phyloP scores from a whole-genome alignment of 2,113 vertebrate species.

The Otis tarda region DNA sequence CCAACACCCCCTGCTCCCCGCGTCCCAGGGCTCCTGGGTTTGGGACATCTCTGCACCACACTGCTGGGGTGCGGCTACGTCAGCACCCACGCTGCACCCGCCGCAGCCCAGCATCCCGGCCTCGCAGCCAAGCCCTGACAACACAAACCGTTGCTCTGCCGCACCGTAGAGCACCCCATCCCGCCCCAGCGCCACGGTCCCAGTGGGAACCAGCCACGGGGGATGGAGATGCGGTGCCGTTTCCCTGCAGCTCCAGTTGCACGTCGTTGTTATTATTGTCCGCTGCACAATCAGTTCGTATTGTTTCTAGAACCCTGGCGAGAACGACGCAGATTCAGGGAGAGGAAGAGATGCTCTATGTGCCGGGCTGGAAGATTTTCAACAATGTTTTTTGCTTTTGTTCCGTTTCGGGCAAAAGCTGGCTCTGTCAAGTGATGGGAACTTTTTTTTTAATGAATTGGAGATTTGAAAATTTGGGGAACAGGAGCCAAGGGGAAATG shows the following conservation, averaged over 20 bases:
- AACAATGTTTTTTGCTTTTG: neutral
- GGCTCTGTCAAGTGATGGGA: neutral
- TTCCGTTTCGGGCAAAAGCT: neutral
- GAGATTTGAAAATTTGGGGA: neutral
- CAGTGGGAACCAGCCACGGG: rapidly evolving
- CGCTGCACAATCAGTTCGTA: neutral
- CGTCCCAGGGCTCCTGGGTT: neutral
- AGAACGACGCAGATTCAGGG: neutral
- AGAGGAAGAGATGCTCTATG: neutral
- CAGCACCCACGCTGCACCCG: rapidly evolving
- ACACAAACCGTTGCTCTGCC: neutral
- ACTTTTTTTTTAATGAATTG: neutral
- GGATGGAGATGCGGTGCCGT: rapidly evolving
- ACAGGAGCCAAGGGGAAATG: neutral
- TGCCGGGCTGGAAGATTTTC: neutral
- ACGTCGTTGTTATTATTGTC: neutral
- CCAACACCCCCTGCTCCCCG: rapidly evolving
- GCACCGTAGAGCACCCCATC: rapidly evolving
- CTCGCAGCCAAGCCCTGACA: neutral
- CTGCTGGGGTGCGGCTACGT: neutral
- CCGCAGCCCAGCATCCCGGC: neutral
- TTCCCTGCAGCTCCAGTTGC: neutral
- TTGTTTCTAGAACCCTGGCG: neutral
- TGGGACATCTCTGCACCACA: neutral
- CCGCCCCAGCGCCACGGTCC: neutral